Evolutionary conservation across 2,888 invertebrate species (phyloP), one percentile per base, ranked within the genome.

Genomic region (Nowickia ferox): DNA sequence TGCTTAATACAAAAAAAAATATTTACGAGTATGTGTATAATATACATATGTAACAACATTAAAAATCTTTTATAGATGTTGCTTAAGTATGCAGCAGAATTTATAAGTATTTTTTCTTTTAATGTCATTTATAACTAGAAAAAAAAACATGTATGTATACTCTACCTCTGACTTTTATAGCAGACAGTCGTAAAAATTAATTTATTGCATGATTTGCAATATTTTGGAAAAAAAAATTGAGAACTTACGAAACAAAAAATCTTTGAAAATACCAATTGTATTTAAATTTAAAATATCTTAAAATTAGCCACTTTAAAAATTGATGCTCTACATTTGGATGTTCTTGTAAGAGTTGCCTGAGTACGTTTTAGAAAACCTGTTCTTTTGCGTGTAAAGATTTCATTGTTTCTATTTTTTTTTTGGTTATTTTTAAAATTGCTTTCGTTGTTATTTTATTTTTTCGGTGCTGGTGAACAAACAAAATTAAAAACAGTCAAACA

Each of bases 141-240:
- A 17, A 55, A 30, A 44, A 55, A 8, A 30, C 22, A n/a, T 48
- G 15, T 2, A 30, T n/a, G 10, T 40, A 19, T 40, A 30, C 59
- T 59, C 46, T 19, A 65, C 53, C 63, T 46, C 55, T 66, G 46
- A 66, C 46, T 57, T 57, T 66, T 48, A 22, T 1, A 30, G 30
- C 71, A 22, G 53, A 40, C 53, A 30, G 22, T 10, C 38, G 42
- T 69, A 78, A 79, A 79, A 72, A 65, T 44, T 69, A 63, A 63
- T 75, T 59, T 61, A 48, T 66, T 46, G n/a, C 59, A 59, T 9
- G n/a, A 59, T 40, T 59, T n/a, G n/a, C 19, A 40, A 40, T 40
- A 38, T 59, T 59, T n/a, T n/a, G n/a, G n/a, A 38, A 11, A 57
- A 22, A 15, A 5, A 17, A 1, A 38, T 38, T 9, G 22, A 57